phyloP scores from a whole-genome alignment of 2,888 invertebrate species.

The Alloplasta piceator region DNA sequence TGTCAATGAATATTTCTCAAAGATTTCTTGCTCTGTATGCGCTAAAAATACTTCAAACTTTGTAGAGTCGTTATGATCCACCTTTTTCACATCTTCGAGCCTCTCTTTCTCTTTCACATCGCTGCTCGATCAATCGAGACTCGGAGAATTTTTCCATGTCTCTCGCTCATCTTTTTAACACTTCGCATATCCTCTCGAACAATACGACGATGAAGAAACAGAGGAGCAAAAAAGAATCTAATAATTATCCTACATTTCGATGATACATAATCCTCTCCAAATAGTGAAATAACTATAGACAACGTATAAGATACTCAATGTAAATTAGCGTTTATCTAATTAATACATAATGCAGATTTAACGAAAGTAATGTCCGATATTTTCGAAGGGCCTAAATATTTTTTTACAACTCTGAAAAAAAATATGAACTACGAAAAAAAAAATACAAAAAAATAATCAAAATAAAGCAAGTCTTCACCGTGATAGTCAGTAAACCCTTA shows the following conservation, averaged over 20 bases:
- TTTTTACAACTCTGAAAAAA: constrained; percentile 66
- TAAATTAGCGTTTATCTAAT: constrained; percentile 41
- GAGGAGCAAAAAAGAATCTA: constrained; percentile 23
- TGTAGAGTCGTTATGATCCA: not conserved
- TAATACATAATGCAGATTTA: constrained; percentile 55
- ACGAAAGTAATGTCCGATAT: constrained; percentile 71
- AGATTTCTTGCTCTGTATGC: not conserved
- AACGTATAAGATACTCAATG: constrained; percentile 29
- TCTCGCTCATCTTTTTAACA: constrained; percentile 30
- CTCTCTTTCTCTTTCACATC: constrained; percentile 28
- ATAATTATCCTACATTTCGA: constrained; percentile 46
- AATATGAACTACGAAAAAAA: constrained; percentile 24
- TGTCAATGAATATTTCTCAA: constrained; percentile 11
- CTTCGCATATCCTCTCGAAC: constrained; percentile 55
- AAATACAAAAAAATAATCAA: constrained; percentile 34
- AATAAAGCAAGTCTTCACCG: constrained; percentile 47
- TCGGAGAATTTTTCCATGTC: not conserved
- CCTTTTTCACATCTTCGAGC: constrained; percentile 1
- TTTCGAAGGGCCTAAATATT: constrained; percentile 72
- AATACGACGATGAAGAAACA: constrained; percentile 32
- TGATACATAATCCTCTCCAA: constrained; percentile 33
- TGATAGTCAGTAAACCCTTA: constrained; percentile 47
- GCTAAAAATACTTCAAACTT: not conserved
- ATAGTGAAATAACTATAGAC: constrained; percentile 10
- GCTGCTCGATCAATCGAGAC: constrained; percentile 34